Percentiles rank a stretch among this genome's conserved stretches.
These are phyloP conservation scores for Equus przewalskii DNA, from an alignment of 2,113 vertebrate species.

Conservation along the genomic window DNA sequence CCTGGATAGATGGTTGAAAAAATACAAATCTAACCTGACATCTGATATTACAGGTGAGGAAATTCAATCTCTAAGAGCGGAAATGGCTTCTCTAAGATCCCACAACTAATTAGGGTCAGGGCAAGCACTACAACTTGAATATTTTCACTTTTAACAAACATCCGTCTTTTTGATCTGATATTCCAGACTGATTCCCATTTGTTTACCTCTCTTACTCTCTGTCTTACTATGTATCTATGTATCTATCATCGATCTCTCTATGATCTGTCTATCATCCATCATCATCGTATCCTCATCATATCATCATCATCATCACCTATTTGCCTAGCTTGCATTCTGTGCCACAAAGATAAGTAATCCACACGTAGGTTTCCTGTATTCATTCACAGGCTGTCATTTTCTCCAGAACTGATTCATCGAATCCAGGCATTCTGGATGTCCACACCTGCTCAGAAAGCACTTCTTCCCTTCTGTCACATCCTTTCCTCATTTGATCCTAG, in stretches of 20 bases:
- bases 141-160: neutral
- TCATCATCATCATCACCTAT: fast-evolving
- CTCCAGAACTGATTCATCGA: neutral
- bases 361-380: neutral
- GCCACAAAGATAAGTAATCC: neutral
- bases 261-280: neutral
- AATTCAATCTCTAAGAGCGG: neutral
- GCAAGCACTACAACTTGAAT: neutral
- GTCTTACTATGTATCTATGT: neutral
- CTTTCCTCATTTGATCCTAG: neutral
- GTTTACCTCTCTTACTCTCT: neutral
- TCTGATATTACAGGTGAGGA: neutral
- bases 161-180: no score
- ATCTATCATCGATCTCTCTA: no score
- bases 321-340: neutral
- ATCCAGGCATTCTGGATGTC: neutral
- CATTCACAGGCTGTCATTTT: neutral
- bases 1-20: neutral
- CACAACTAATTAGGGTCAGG: fast-evolving
- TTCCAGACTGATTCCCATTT: neutral
- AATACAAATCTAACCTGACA: neutral
- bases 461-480: neutral
- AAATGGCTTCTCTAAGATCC: neutral
- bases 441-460: neutral
- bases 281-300: no score